Evolutionary conservation across 2,888 invertebrate species (phyloP).

Genomic region (Pollenia labialis): DNA sequence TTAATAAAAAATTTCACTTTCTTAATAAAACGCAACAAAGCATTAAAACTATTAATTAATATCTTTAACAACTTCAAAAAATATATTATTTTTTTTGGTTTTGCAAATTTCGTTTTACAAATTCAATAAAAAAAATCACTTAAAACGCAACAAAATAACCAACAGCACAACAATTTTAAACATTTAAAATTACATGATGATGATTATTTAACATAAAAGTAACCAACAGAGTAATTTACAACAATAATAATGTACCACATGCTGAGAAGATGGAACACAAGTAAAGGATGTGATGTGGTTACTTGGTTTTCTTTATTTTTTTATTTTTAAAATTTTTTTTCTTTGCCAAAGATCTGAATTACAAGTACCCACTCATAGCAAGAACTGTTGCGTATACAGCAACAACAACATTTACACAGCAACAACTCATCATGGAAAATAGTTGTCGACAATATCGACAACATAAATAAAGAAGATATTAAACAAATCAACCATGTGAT

Average conservation of each 20-base stretch:
- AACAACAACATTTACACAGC: constrained; percentile 16
- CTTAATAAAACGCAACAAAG: background rate
- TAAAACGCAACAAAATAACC: background rate
- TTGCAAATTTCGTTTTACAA: constrained; percentile 19
- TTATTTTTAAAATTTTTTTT: too few species aligned
- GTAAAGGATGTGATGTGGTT: constrained; percentile 42
- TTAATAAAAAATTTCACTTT: constrained; percentile 30
- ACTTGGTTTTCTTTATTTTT: constrained; percentile 15
- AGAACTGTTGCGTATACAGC: constrained; percentile 34
- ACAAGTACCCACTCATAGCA: constrained; percentile 30
- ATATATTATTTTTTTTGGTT: background rate
- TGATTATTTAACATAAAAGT: constrained; percentile 69
- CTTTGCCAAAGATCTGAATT: background rate
- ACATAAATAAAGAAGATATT: constrained; percentile 74
- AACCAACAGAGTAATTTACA: constrained; percentile 71
- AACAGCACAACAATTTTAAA: constrained; percentile 15
- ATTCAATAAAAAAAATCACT: background rate
- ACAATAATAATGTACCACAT: constrained; percentile 73
- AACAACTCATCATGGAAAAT: constrained; percentile 59
- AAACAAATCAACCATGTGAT: constrained; percentile 69
- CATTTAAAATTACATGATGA: constrained; percentile 58
- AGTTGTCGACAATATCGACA: constrained; percentile 73
- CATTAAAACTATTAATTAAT: constrained; percentile 20
- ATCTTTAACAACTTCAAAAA: background rate
- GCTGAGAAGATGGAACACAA: constrained; percentile 65